These are phyloP conservation scores for Pipra filicauda DNA, from an alignment of 2,113 vertebrate genomes.

Conservation along the genomic window DNA sequence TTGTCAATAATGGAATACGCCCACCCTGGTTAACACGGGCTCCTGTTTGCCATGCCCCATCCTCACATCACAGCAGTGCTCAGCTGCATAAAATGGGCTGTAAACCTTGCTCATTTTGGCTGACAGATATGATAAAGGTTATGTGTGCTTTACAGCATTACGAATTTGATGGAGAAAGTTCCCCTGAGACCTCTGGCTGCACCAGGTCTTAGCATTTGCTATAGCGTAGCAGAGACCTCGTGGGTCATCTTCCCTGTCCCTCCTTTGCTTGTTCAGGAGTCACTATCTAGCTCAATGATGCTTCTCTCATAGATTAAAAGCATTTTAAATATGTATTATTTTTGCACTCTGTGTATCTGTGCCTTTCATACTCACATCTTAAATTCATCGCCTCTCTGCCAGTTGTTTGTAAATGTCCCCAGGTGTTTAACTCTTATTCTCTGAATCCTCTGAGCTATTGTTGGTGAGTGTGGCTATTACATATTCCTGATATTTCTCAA, in stretches of 20 bases:
- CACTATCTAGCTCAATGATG: not conserved
- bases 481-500: constrained; percentile 69
- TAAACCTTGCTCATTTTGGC: constrained; percentile 41
- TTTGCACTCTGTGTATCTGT: not conserved
- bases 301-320: constrained; percentile 31
- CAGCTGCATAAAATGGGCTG: constrained; percentile 36
- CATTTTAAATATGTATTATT: constrained; percentile 29
- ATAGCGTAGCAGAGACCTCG: accelerated
- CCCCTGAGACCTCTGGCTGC: not conserved
- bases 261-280: not conserved
- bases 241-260: not conserved
- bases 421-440: constrained; percentile 51
- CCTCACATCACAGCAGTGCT: not conserved
- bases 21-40: not conserved
- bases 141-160: not conserved
- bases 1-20: not conserved
- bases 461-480: constrained; percentile 46
- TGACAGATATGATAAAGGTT: constrained; percentile 35
- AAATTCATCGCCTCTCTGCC: constrained; percentile 23
- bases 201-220: not conserved
- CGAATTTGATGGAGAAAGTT: not conserved
- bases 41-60: not conserved
- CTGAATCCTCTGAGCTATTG: constrained; percentile 34
- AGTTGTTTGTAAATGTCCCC: constrained; percentile 60
- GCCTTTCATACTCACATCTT: not conserved